A percentile compares a stretch with the other conserved stretches of the same genome.
Conservation (phyloP, 2,888 invertebrate genomes). For the Noctua janthe region DNA sequence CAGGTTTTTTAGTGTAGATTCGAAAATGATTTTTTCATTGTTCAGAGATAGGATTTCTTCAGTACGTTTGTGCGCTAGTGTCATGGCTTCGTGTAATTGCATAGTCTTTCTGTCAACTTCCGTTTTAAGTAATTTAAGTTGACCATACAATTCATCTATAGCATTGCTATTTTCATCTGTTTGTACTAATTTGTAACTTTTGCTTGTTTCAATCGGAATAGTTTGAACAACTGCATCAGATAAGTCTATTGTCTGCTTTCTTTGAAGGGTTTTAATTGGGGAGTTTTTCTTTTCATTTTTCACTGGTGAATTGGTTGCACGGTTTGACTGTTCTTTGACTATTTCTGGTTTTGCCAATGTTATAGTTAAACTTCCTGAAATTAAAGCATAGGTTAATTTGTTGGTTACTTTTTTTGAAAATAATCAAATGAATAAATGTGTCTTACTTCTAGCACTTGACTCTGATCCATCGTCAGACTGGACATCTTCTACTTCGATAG, state of each 20-base stretch:
- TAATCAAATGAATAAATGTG: neutral
- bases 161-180: conserved; percentile 74
- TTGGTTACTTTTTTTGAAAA: neutral
- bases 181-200: conserved; percentile 73
- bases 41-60: conserved; percentile 79
- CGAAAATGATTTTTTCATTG: conserved; percentile 80
- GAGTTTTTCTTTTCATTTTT: conserved; percentile 41
- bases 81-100: conserved; percentile 80
- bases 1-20: conserved; percentile 77
- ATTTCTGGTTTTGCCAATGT: conserved; percentile 79
- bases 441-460: conserved; percentile 75
- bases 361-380: conserved; percentile 82
- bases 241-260: conserved; percentile 51
- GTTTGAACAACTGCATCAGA: conserved; percentile 77
- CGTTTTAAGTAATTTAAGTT: conserved; percentile 69
- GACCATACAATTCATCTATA: conserved; percentile 66
- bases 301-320: conserved; percentile 13
- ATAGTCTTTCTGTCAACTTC: conserved; percentile 75
- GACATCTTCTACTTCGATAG: conserved; percentile 77
- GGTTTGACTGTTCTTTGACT: conserved; percentile 67
- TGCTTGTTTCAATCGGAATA: conserved; percentile 54
- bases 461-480: conserved; percentile 80
- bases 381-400: conserved; percentile 14
- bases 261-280: conserved; percentile 42
- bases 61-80: conserved; percentile 79